These are phyloP conservation scores for Pyralis farinalis DNA, from an alignment of 2,888 invertebrate genomes.

Conservation along the genomic window DNA sequence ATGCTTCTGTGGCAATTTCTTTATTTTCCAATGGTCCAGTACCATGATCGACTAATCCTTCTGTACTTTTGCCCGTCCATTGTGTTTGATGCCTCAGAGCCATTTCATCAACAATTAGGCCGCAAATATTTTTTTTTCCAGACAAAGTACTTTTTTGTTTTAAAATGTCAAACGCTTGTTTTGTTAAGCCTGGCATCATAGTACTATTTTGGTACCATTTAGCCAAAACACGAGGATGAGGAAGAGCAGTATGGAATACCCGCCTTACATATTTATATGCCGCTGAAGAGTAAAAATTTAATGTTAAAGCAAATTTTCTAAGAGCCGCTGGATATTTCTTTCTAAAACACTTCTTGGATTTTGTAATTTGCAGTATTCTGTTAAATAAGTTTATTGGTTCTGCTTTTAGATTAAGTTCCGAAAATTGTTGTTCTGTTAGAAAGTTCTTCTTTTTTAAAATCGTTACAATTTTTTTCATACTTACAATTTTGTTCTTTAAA, in stretches of 20 bases:
- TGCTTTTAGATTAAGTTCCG: no score
- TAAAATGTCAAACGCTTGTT: constrained; percentile 17
- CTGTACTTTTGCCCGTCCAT: neutral
- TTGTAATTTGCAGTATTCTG: no score
- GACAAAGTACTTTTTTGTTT: neutral
- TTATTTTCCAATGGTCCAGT: neutral
- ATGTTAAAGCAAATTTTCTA: no score
- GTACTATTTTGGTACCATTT: constrained; percentile 22
- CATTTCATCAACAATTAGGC: constrained; percentile 21
- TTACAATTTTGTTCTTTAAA: neutral
- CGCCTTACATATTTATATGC: constrained; percentile 21
- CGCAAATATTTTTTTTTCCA: neutral
- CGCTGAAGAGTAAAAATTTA: constrained; percentile 20
- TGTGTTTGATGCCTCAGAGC: constrained; percentile 19
- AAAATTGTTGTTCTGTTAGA: neutral
- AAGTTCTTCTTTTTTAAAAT: neutral
- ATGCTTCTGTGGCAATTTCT: neutral
- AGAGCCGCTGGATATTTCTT: no score
- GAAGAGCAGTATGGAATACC: constrained; percentile 21
- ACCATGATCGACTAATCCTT: neutral
- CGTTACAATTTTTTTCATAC: neutral
- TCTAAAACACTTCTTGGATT: no score
- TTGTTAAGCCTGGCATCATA: constrained; percentile 19
- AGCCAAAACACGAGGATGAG: constrained; percentile 18
- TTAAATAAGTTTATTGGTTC: no score